These are phyloP conservation scores for Thymelicus sylvestris DNA, from an alignment of 2,888 invertebrate species.

Conservation along the genomic window DNA sequence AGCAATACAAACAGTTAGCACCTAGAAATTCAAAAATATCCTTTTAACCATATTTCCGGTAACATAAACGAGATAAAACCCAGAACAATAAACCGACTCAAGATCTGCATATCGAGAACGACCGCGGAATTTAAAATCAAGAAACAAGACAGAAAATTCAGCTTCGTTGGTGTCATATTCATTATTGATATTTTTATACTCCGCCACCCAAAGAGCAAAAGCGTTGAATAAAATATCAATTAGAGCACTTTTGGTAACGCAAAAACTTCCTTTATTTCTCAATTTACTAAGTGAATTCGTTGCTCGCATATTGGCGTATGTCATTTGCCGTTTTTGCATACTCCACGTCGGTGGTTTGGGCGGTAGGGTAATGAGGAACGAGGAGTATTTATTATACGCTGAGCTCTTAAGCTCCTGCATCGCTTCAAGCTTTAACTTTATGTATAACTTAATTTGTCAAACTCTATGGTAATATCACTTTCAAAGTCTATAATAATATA, in stretches of 20 bases:
- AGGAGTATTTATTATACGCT: slow-evolving; percentile 73
- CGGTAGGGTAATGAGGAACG: slow-evolving; percentile 79
- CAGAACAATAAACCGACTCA: slow-evolving; percentile 25
- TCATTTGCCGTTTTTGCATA: slow-evolving; percentile 79
- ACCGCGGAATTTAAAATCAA: slow-evolving; percentile 55
- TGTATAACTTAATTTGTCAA: slow-evolving; percentile 4
- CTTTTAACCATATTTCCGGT: not conserved
- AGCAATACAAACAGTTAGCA: not conserved
- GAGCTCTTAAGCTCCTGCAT: slow-evolving; percentile 53
- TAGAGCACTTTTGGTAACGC: slow-evolving; percentile 70
- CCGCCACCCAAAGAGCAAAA: slow-evolving; percentile 78
- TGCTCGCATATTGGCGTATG: slow-evolving; percentile 68
- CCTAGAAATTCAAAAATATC: not conserved
- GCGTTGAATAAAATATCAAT: slow-evolving; percentile 82
- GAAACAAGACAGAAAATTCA: slow-evolving; percentile 52
- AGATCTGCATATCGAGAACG: slow-evolving; percentile 37
- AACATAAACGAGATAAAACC: slow-evolving; percentile 7
- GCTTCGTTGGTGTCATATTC: slow-evolving; percentile 67
- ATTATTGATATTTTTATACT: slow-evolving; percentile 70
- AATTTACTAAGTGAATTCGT: slow-evolving; percentile 78
- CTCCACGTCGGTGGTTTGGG: slow-evolving; percentile 68
- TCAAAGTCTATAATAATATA: too few species aligned
- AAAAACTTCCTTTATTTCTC: slow-evolving; percentile 77
- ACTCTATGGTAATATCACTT: too few species aligned
- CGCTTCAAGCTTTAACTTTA: slow-evolving; percentile 14